phyloP scores from a whole-genome alignment of 2,888 invertebrate species.

The Thyatira batis region DNA sequence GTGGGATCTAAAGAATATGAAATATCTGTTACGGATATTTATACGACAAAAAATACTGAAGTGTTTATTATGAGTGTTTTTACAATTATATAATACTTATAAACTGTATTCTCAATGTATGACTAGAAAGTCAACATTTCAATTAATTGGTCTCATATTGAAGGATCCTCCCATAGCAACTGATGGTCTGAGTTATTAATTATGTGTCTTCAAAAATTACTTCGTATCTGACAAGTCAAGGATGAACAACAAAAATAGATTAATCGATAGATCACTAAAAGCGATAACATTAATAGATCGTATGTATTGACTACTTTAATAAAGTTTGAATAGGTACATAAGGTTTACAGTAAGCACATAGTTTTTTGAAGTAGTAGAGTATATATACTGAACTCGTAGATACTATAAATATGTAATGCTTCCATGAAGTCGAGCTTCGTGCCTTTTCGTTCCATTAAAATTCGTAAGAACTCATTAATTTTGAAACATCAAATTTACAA shows the following conservation, averaged over 20 bases:
- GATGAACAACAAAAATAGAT: slow-evolving; percentile 40
- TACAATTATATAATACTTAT: background rate
- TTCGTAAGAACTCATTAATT: too few species aligned
- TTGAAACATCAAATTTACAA: background rate
- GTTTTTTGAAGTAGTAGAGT: background rate
- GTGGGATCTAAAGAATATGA: background rate
- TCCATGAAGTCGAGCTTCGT: too few species aligned
- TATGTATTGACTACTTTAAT: slow-evolving; percentile 56
- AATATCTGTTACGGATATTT: background rate
- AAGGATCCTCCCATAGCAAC: too few species aligned
- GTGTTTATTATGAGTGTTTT: background rate
- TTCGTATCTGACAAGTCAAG: slow-evolving; percentile 27
- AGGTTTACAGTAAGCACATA: background rate
- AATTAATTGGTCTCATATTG: too few species aligned
- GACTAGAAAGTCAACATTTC: too few species aligned
- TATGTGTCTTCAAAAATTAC: slow-evolving; percentile 25
- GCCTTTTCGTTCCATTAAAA: too few species aligned
- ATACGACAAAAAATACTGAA: background rate
- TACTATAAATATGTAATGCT: background rate
- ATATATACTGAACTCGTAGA: too few species aligned
- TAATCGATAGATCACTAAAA: slow-evolving; percentile 40
- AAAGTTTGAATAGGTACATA: slow-evolving; percentile 16
- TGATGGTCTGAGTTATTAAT: slow-evolving; percentile 16
- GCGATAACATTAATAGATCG: slow-evolving; percentile 50
- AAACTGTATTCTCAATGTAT: too few species aligned